A percentile compares a stretch with the other conserved stretches of the same genome.
Conservation (phyloP, 2,797 vertebrate species). For the Hippocampus kuda region DNA sequence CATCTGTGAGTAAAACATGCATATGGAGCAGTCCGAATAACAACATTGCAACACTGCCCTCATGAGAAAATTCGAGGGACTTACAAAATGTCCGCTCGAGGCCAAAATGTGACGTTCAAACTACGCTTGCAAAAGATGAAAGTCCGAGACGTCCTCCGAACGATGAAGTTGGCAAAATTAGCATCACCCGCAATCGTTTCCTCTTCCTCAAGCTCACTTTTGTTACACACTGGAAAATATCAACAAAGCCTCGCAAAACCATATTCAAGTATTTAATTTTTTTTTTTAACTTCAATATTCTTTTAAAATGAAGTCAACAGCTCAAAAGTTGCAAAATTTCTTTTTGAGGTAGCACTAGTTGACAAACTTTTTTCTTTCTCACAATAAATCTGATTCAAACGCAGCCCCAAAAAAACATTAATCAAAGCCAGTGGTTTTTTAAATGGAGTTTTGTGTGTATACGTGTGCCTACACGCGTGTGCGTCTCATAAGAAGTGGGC, state of each 20-base stretch:
- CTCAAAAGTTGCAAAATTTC: neutral
- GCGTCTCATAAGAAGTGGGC: neutral
- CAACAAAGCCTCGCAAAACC: too few species aligned
- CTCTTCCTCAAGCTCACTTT: neutral
- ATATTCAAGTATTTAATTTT: neutral
- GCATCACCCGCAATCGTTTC: neutral
- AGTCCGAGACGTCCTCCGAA: neutral
- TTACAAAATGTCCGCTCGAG: neutral
- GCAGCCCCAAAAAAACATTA: neutral
- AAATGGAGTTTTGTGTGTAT: neutral
- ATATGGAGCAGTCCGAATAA: neutral
- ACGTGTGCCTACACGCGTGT: neutral
- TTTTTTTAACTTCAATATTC: neutral
- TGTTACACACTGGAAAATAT: too few species aligned
- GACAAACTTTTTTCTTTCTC: neutral
- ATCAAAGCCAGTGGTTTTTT: neutral
- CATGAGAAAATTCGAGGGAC: constrained; percentile 21
- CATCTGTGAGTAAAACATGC: neutral
- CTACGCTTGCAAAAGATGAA: neutral
- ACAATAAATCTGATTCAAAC: neutral
- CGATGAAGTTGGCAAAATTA: neutral
- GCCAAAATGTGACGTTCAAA: neutral
- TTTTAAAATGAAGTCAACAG: neutral
- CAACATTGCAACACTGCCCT: constrained; percentile 37
- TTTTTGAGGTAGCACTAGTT: too few species aligned